phyloP scores from a whole-genome alignment of 2,888 invertebrate genomes.

The Eubasilissa splendida region DNA sequence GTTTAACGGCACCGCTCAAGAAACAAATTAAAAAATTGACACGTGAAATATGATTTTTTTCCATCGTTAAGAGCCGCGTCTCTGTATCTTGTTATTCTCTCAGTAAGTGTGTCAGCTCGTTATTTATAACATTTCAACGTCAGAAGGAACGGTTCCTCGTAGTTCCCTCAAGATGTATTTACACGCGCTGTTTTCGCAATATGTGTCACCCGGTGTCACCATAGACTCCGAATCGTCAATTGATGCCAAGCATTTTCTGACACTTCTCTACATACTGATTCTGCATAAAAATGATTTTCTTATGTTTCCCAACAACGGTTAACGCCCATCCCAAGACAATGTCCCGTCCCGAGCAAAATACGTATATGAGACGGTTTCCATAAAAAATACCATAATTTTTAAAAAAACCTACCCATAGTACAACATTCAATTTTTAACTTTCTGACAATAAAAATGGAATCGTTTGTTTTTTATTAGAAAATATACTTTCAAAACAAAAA shows the following conservation, averaged over 20 bases:
- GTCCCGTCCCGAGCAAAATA: too few species aligned
- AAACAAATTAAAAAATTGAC: slow-evolving; percentile 25
- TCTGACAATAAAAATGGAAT: too few species aligned
- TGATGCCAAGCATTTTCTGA: slow-evolving; percentile 32
- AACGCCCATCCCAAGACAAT: too few species aligned
- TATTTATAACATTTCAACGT: slow-evolving; percentile 39
- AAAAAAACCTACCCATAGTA: too few species aligned
- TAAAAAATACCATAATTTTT: too few species aligned
- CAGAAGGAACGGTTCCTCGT: slow-evolving; percentile 5
- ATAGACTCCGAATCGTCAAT: slow-evolving; percentile 30
- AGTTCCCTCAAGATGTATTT: slow-evolving; percentile 21
- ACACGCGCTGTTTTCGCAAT: slow-evolving; percentile 28
- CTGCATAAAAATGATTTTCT: too few species aligned
- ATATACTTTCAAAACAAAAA: too few species aligned
- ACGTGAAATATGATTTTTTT: slow-evolving; percentile 32
- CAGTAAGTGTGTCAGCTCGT: slow-evolving; percentile 29
- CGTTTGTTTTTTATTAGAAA: too few species aligned
- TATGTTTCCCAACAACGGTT: too few species aligned
- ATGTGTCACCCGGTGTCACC: slow-evolving; percentile 17
- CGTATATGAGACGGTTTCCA: too few species aligned
- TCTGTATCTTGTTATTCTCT: slow-evolving; percentile 21
- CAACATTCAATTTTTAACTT: too few species aligned
- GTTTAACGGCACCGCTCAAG: slow-evolving; percentile 16
- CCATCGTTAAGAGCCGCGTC: slow-evolving; percentile 9
- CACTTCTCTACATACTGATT: not conserved